phyloP scores from a whole-genome alignment of 2,888 invertebrate genomes.

The Empis stercorea region DNA sequence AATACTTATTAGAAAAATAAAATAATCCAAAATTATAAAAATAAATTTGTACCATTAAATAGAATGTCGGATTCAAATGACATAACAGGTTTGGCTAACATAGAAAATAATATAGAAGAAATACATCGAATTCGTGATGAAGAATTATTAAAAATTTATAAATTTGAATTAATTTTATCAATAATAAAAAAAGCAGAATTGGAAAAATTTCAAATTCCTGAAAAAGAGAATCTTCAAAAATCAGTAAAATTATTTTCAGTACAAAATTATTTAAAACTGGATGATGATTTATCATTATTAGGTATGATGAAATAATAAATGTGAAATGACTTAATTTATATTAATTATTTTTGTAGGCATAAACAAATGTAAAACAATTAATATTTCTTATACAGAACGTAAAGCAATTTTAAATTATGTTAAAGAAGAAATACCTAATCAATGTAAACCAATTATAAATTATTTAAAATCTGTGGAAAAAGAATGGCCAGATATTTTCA shows the following conservation, averaged over 20 bases:
- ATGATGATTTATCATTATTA: slow-evolving; percentile 13
- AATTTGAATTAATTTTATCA: slow-evolving; percentile 22
- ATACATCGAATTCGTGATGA: slow-evolving; percentile 18
- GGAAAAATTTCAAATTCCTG: slow-evolving; percentile 10
- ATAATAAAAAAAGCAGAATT: slow-evolving; percentile 15
- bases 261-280: slow-evolving; percentile 17
- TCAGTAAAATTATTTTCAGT: slow-evolving; percentile 18
- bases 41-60: not conserved
- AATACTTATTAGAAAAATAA: not conserved
- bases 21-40: not conserved
- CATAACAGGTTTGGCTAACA: slow-evolving; percentile 18
- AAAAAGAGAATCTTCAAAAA: slow-evolving; percentile 15
- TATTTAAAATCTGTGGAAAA: slow-evolving; percentile 19
- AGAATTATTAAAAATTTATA: slow-evolving; percentile 22
- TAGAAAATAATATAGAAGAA: slow-evolving; percentile 22
- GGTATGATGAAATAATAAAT: no score
- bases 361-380: slow-evolving; percentile 12
- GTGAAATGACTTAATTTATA: no score
- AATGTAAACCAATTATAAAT: slow-evolving; percentile 18
- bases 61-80: slow-evolving; percentile 15
- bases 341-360: slow-evolving; percentile 11
- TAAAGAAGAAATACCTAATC: slow-evolving; percentile 15
- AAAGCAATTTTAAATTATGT: slow-evolving; percentile 23
- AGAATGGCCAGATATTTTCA: slow-evolving; percentile 23
- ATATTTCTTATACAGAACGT: slow-evolving; percentile 24